Evolutionary conservation across 2,797 vertebrate species (phyloP).

Genomic region (Rousettus madagascariensis): DNA sequence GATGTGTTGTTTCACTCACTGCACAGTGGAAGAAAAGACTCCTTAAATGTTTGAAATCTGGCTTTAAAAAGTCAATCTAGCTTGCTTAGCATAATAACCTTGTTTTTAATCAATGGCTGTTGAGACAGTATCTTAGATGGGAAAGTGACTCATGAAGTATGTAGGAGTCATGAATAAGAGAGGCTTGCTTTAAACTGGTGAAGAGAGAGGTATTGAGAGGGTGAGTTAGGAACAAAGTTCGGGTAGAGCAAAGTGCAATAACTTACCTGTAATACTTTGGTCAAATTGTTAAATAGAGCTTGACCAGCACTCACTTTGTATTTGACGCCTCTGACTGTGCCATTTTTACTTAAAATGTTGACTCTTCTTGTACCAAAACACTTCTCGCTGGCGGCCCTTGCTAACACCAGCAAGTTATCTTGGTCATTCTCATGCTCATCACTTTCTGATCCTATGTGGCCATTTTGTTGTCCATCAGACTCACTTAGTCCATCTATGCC

Average conservation of each 20-base stretch:
- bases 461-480: slow-evolving; percentile 85
- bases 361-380: slow-evolving; percentile 92
- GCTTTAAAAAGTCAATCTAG: background rate
- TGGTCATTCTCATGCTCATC: slow-evolving; percentile 90
- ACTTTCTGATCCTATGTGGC: slow-evolving; percentile 87
- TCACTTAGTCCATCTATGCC: slow-evolving; percentile 91
- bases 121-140: background rate
- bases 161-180: background rate
- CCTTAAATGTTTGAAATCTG: background rate
- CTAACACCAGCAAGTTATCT: slow-evolving; percentile 91
- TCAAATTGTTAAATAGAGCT: slow-evolving; percentile 94
- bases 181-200: background rate
- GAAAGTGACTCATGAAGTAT: background rate
- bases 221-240: background rate
- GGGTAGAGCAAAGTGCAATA: background rate
- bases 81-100: background rate
- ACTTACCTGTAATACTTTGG: slow-evolving; percentile 91
- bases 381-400: slow-evolving; percentile 90
- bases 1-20: background rate
- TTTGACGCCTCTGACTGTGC: slow-evolving; percentile 96
- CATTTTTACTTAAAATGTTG: slow-evolving; percentile 98
- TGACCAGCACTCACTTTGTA: slow-evolving; percentile 99
- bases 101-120: background rate
- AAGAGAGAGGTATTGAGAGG: background rate
- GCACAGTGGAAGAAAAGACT: background rate